Evolutionary conservation across 2,797 vertebrate species (phyloP), one percentile per base, ranked within the genome.

Genomic region (Falco columbarius): DNA sequence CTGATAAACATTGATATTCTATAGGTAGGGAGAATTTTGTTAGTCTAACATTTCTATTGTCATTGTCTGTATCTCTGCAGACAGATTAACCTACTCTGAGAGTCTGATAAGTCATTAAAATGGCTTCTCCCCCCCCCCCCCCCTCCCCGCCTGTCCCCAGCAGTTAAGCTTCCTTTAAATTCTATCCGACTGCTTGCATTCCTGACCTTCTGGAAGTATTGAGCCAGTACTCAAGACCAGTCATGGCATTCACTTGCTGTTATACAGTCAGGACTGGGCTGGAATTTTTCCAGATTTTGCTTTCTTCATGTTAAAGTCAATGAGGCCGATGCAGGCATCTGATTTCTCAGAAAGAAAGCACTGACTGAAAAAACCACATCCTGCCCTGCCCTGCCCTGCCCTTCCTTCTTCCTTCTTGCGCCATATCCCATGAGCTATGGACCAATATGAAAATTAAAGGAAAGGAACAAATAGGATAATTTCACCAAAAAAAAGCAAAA

Each of bases 1-100:
- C 63, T 95, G 79, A 91, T 95, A 96, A 94, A 90, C 82, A 89
- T 77, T 90, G 93, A 84, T 88, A 81, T 84, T 93, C 85, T 79
- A 49, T 84, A 74, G 30, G 63, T 74, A 93, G 76, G 70, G 44
- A 65, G 47, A 87, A 81, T 87, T 81, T 76, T 88, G 92, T 95
- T 80, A 90, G 75, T 91, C 71, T 93, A 76, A 70, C 27, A 1
- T 81, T 86, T 79, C 92, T 80, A 76, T 89, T 89, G 90, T 87
- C 67, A 46, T 89, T 93, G 62, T 86, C 89, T 79, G 46, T 79
- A 75, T 86, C 76, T 92, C 32, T 95, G 85, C 73, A 90, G 90
- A 90, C 66, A 81, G 54, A 34, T 95, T 93, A 86, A 67, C 79
- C 30, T 95, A 44, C 81, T 92, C 15, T 87, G 66, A 88, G 79